These are phyloP conservation scores for Eumeta japonica DNA, from an alignment of 1,140 invertebrate genomes.

Conservation along the genomic window DNA sequence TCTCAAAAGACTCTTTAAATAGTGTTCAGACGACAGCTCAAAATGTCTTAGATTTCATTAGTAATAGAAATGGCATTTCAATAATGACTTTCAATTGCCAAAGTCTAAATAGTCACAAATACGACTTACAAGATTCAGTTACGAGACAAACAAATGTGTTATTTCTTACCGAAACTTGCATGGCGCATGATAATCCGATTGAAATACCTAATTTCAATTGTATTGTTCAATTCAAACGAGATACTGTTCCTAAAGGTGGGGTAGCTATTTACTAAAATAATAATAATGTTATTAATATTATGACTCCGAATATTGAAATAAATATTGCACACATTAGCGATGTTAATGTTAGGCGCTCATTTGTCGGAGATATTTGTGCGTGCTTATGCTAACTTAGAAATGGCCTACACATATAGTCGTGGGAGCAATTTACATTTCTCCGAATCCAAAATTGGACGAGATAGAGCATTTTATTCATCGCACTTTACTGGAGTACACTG, in stretches of 20 bases:
- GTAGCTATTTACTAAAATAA: too few species aligned
- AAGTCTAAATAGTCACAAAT: neutral
- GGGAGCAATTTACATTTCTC: neutral
- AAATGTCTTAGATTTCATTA: neutral
- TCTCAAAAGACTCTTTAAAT: neutral
- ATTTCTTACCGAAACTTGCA: neutral
- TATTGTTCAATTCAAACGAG: neutral
- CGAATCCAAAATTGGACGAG: neutral
- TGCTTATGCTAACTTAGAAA: neutral
- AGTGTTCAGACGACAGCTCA: neutral
- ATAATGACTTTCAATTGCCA: neutral
- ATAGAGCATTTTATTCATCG: slow-evolving; percentile 6
- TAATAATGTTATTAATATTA: too few species aligned
- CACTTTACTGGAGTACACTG: slow-evolving; percentile 2
- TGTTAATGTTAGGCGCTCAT: neutral
- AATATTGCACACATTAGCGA: neutral
- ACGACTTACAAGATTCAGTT: neutral
- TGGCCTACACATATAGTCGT: neutral
- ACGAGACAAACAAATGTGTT: neutral
- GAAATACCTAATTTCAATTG: neutral
- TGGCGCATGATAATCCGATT: neutral
- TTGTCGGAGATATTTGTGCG: neutral
- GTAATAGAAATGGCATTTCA: neutral
- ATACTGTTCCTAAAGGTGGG: neutral
- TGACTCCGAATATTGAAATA: neutral